These are phyloP conservation scores for Lagorchestes hirsutus DNA, from an alignment of 2,797 vertebrate genomes.

Conservation along the genomic window DNA sequence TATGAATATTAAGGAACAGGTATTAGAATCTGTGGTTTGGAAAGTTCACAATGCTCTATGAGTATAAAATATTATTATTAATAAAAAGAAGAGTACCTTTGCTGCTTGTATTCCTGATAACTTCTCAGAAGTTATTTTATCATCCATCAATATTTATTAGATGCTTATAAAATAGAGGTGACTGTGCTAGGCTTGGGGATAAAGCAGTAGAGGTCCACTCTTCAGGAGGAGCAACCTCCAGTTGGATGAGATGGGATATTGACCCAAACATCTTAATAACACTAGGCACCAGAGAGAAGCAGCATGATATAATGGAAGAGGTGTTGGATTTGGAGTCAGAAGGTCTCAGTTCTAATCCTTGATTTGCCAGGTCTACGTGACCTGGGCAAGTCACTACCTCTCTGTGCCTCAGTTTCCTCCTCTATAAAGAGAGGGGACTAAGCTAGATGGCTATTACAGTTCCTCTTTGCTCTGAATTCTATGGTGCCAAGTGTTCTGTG, in stretches of 20 bases:
- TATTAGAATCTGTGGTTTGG: not conserved
- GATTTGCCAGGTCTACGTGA: too few species aligned
- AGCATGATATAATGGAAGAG: not conserved
- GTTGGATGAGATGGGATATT: not conserved
- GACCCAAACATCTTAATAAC: not conserved
- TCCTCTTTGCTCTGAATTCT: too few species aligned
- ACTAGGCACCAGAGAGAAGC: not conserved
- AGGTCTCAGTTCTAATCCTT: not conserved
- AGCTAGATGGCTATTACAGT: too few species aligned
- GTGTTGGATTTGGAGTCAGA: not conserved
- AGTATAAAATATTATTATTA: not conserved
- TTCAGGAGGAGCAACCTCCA: not conserved
- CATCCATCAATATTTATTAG: not conserved
- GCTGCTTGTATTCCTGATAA: not conserved
- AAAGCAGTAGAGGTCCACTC: not conserved
- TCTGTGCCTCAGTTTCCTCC: too few species aligned
- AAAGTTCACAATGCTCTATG: not conserved
- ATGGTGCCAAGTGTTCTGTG: too few species aligned
- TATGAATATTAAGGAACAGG: not conserved
- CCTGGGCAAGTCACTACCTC: too few species aligned
- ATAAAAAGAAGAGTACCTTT: not conserved
- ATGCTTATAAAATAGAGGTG: not conserved
- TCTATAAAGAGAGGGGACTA: too few species aligned
- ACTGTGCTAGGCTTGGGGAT: not conserved
- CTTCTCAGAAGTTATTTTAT: not conserved